Percentiles rank a stretch among this genome's conserved stretches.
Evolutionary conservation across 2,797 vertebrate species (phyloP).

Genomic region (Phoeniculus purpureus): DNA sequence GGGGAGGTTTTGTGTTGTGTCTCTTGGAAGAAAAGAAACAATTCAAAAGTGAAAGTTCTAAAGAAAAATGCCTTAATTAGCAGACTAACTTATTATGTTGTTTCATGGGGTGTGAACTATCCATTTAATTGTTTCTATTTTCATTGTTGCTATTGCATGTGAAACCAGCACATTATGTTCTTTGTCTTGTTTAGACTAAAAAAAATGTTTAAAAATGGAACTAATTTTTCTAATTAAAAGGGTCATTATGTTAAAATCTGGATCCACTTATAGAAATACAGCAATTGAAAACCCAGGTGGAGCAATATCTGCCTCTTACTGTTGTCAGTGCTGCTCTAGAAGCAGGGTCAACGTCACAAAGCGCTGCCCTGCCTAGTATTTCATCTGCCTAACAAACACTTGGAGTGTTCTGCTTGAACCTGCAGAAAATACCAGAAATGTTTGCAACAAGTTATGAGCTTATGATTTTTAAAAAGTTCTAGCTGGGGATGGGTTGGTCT

Average conservation of each 20-base stretch:
- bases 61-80: background rate
- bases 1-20: background rate
- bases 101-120: background rate
- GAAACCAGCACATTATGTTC: background rate
- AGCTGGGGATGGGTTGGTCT: background rate
- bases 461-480: background rate
- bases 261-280: background rate
- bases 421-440: background rate
- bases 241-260: background rate
- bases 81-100: background rate
- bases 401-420: background rate
- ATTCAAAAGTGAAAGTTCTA: background rate
- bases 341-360: background rate
- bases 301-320: background rate
- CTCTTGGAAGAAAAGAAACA: background rate
- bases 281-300: background rate
- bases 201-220: background rate
- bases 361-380: accelerated
- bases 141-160: background rate
- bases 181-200: background rate
- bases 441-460: background rate
- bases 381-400: background rate
- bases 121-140: background rate
- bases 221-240: background rate
- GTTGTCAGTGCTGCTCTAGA: no score